Evolutionary conservation across 1,140 invertebrate genomes (phyloP), one percentile per base, ranked within the genome.

Genomic region (Drosophila truncata): DNA sequence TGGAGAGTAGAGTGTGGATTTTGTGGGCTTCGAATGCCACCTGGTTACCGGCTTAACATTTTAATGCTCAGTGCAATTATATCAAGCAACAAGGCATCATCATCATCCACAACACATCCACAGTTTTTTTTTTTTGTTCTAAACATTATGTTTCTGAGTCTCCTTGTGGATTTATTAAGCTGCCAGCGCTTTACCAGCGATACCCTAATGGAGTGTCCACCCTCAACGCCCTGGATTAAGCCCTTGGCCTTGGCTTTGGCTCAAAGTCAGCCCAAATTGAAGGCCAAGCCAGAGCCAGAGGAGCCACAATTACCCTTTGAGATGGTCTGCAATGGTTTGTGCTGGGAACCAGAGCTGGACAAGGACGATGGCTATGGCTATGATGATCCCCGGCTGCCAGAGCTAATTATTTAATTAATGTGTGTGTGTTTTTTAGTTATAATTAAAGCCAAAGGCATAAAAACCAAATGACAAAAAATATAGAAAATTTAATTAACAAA

Each of bases 311-410:
- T 33, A 13, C 41, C 54, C 41, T 35, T 33, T 16, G 64, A 31
- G 49, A 35, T 42, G 14, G 52, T 54, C 14, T 39, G 18, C 37
- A 71, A 33, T 50, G 14, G 37, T 7, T 3, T 37, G 9, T 37
- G 52, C 29, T 33, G 39, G 62, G 47, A 57, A 11, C 20, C 37
- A 18, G 63, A 61, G 5, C 41, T 52, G 62, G 44, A 39, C 9
- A 23, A 41, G 14, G 50, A 66, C 27, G 71, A 83, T 16, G 59
- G 59, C 11, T 42, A 47, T 33, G 84, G 83, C 18, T 87, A 61
- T 25, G 84, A 87, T 42, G 84, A 87, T 84, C 84, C 84, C 14
- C 67, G 84, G 0, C 39, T 84, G 29, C 80, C 84, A 5, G 84
- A 88, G 46, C 18, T 80, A 35, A 78, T 84, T 18, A 87, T 87